phyloP scores from a whole-genome alignment of 2,113 vertebrate species.

The Puma concolor region DNA sequence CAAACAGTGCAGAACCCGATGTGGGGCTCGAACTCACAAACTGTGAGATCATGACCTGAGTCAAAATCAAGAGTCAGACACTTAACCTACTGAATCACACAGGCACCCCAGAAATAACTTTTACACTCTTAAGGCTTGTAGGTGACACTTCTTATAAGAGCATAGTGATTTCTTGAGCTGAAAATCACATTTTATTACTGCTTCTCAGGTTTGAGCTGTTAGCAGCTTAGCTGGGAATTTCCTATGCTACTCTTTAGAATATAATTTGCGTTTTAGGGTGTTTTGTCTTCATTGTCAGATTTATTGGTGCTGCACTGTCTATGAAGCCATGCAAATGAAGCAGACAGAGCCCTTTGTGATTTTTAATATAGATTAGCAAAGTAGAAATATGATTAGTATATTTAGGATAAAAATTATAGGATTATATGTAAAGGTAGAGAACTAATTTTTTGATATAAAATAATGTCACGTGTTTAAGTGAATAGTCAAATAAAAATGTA shows the following conservation, averaged over 20 bases:
- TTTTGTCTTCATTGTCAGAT: not conserved
- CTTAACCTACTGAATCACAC: no score
- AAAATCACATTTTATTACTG: not conserved
- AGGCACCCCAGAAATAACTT: not conserved
- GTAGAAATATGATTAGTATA: not conserved
- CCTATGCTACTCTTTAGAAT: not conserved
- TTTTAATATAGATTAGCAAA: not conserved
- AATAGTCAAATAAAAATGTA: not conserved
- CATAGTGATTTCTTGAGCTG: conserved; percentile 3
- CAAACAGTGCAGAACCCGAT: no score
- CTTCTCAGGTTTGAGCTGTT: not conserved
- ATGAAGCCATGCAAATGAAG: not conserved
- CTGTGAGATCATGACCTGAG: no score
- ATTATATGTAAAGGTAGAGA: not conserved
- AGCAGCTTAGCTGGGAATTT: not conserved
- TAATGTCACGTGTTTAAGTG: not conserved
- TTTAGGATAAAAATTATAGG: not conserved
- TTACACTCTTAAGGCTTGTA: not conserved
- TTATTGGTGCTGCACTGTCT: not conserved
- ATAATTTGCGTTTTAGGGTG: not conserved
- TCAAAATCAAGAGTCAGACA: no score
- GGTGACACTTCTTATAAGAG: not conserved
- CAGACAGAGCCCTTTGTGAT: not conserved
- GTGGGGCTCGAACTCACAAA: no score
- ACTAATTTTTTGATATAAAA: conserved; percentile 11